phyloP scores from a whole-genome alignment of 2,888 invertebrate genomes.

The Perizoma affinitatum region DNA sequence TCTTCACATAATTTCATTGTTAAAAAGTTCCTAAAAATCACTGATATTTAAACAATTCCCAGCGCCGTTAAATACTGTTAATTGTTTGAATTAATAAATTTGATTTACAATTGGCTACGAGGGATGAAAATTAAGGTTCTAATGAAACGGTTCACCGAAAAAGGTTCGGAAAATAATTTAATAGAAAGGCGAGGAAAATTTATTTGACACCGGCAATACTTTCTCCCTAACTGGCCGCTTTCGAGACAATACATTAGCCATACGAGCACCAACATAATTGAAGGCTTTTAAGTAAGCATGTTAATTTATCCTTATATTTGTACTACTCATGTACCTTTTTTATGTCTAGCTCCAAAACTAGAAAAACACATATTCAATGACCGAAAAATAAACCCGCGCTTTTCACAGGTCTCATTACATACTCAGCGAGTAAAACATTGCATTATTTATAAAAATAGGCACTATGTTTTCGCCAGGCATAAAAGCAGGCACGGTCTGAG shows the following conservation, averaged over 20 bases:
- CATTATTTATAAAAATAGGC: slow-evolving; percentile 33
- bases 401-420: slow-evolving; percentile 17
- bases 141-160: slow-evolving; percentile 55
- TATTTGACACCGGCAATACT: slow-evolving; percentile 42
- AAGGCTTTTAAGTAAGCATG: slow-evolving; percentile 8
- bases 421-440: slow-evolving; percentile 9
- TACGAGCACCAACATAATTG: slow-evolving; percentile 25
- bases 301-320: neutral
- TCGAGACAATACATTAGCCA: slow-evolving; percentile 36
- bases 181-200: slow-evolving; percentile 43
- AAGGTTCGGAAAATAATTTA: slow-evolving; percentile 49
- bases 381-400: slow-evolving; percentile 3
- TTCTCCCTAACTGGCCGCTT: slow-evolving; percentile 31
- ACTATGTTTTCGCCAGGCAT: slow-evolving; percentile 49
- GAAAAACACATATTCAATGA: slow-evolving; percentile 1
- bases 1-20: slow-evolving; percentile 12
- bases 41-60: slow-evolving; percentile 46
- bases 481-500: slow-evolving; percentile 74
- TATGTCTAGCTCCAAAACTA: neutral
- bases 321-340: too few relatives aligned
- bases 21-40: slow-evolving; percentile 35
- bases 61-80: slow-evolving; percentile 54
- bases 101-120: slow-evolving; percentile 55
- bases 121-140: slow-evolving; percentile 56
- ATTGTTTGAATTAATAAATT: slow-evolving; percentile 71